Percentiles rank a stretch among this genome's conserved stretches.
Conservation (phyloP, 2,888 invertebrate species). For the Hermaeophaga mercurialis region DNA sequence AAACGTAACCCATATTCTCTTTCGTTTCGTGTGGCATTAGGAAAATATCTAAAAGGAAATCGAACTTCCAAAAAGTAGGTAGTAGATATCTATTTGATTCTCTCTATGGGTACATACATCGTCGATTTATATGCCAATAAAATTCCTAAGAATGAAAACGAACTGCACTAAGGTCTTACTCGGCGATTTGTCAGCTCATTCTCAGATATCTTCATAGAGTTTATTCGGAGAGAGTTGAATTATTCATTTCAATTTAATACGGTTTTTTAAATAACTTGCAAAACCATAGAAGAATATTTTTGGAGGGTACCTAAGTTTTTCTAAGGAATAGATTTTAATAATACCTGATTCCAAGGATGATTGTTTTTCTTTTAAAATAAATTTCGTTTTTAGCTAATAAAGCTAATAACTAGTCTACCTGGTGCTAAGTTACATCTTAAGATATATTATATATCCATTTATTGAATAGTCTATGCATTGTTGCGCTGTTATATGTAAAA, state of each 20-base stretch:
- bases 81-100: slow-evolving; percentile 29
- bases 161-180: slow-evolving; percentile 25
- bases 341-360: no score
- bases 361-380: no score
- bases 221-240: slow-evolving; percentile 15
- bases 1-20: not conserved
- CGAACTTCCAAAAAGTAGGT: slow-evolving; percentile 19
- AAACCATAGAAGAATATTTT: no score
- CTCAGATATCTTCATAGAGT: slow-evolving; percentile 23
- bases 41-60: slow-evolving; percentile 21
- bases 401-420: no score
- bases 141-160: slow-evolving; percentile 24
- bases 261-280: not conserved
- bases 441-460: no score
- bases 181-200: slow-evolving; percentile 25
- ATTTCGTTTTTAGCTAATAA: no score
- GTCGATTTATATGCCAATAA: slow-evolving; percentile 32
- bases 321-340: no score
- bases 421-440: no score
- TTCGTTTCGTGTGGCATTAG: not conserved
- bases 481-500: no score
- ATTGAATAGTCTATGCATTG: no score
- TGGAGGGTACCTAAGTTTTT: no score
- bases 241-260: slow-evolving; percentile 11
- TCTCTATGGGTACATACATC: slow-evolving; percentile 33